Conservation (phyloP, 2,888 invertebrate genomes). For the Altica lythri region DNA sequence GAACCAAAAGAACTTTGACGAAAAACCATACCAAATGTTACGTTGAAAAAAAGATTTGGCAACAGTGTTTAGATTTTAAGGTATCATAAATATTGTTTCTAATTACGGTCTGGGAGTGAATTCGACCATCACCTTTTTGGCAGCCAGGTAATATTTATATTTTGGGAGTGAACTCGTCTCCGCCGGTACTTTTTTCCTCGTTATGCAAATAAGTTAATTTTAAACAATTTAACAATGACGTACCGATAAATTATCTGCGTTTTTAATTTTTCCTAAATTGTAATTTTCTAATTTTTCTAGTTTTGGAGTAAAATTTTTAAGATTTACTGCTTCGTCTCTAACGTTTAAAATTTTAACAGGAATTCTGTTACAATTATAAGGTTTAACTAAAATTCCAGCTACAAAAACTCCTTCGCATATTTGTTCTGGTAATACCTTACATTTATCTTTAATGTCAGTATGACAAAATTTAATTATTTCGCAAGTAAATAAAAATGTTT, state of each 20-base stretch:
- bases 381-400: slow-evolving; percentile 24
- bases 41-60: no score
- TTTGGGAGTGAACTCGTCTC: no score
- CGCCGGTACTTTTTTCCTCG: slow-evolving; percentile 27
- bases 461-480: slow-evolving; percentile 29
- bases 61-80: no score
- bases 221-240: slow-evolving; percentile 6
- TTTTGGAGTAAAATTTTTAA: slow-evolving; percentile 31
- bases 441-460: slow-evolving; percentile 17
- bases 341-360: slow-evolving; percentile 30
- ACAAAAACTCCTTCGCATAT: slow-evolving; percentile 32
- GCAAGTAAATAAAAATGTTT: slow-evolving; percentile 26
- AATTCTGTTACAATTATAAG: slow-evolving; percentile 22
- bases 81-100: no score
- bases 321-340: slow-evolving; percentile 13
- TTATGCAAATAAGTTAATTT: slow-evolving; percentile 28
- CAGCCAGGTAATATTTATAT: no score
- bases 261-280: background rate
- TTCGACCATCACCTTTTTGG: no score
- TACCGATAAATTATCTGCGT: background rate
- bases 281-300: slow-evolving; percentile 15
- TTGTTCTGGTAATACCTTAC: slow-evolving; percentile 22
- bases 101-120: no score
- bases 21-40: no score
- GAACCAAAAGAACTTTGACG: no score